Evolutionary conservation across 2,797 vertebrate genomes (phyloP).

Genomic region (Acanthurus leucopareius): DNA sequence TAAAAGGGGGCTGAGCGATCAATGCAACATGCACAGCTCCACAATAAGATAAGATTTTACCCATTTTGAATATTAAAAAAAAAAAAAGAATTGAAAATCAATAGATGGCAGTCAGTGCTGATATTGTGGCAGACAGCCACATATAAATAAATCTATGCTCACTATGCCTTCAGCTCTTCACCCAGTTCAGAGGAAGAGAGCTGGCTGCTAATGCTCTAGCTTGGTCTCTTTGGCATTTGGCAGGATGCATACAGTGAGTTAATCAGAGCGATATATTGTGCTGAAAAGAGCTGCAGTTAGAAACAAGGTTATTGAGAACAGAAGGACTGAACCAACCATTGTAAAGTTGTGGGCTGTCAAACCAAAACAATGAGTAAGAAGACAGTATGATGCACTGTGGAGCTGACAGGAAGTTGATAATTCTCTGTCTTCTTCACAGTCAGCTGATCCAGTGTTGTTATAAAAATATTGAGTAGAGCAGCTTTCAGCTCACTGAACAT

Average conservation of each 20-base stretch:
- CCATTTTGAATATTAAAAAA: too few relatives aligned
- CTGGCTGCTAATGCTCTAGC: neutral
- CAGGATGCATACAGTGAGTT: neutral
- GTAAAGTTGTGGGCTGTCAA: neutral
- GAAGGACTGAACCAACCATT: neutral
- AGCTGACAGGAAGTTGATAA: too few relatives aligned
- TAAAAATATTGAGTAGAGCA: too few relatives aligned
- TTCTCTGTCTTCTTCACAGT: too few relatives aligned
- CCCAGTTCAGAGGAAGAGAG: neutral
- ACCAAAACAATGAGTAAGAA: conserved; percentile 6
- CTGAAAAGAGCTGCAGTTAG: neutral
- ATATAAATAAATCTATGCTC: neutral
- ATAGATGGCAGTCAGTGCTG: too few relatives aligned
- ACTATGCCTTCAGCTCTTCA: neutral
- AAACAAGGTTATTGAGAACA: neutral
- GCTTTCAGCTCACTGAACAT: too few relatives aligned
- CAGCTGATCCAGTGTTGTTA: too few relatives aligned
- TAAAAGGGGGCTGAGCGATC: too few relatives aligned
- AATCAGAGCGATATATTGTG: neutral
- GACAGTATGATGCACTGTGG: neutral
- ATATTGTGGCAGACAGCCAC: too few relatives aligned
- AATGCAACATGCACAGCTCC: too few relatives aligned
- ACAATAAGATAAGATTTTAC: too few relatives aligned
- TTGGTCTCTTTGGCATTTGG: neutral
- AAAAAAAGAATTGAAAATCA: too few relatives aligned